These are phyloP conservation scores for Sebastes steindachneri DNA, from an alignment of 2,797 vertebrate genomes.

Conservation along the genomic window DNA sequence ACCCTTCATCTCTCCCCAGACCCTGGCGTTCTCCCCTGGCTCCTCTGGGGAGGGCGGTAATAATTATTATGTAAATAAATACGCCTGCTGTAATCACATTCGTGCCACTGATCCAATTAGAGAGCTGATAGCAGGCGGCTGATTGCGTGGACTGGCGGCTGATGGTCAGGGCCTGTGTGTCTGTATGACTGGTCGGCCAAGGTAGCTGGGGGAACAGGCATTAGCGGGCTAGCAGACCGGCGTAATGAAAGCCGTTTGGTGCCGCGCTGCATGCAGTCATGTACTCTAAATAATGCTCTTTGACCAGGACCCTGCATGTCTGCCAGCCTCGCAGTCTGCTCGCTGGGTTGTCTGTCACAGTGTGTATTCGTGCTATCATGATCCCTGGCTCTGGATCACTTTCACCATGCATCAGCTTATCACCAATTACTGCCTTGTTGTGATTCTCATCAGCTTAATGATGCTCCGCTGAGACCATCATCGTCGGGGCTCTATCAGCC, in stretches of 20 bases:
- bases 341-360: slow-evolving; percentile 38
- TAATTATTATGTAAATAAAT: slow-evolving; percentile 93
- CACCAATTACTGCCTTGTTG: slow-evolving; percentile 79
- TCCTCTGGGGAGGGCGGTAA: slow-evolving; percentile 84
- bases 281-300: slow-evolving; percentile 74
- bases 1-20: slow-evolving; percentile 63
- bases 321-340: slow-evolving; percentile 62
- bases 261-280: slow-evolving; percentile 67
- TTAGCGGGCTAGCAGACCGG: slow-evolving; percentile 60
- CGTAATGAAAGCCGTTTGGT: slow-evolving; percentile 73
- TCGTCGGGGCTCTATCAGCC: slow-evolving; percentile 42
- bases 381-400: slow-evolving; percentile 79
- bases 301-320: slow-evolving; percentile 70
- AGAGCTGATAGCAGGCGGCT: slow-evolving; percentile 81
- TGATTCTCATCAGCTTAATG: slow-evolving; percentile 81
- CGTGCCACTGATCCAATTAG: slow-evolving; percentile 88
- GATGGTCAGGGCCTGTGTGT: slow-evolving; percentile 83
- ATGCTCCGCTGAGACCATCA: slow-evolving; percentile 72
- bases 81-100: slow-evolving; percentile 88
- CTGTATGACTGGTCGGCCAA: slow-evolving; percentile 65
- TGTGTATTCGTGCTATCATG: slow-evolving; percentile 58
- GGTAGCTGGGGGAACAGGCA: slow-evolving; percentile 57
- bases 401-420: slow-evolving; percentile 80
- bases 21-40: slow-evolving; percentile 63
- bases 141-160: slow-evolving; percentile 80